phyloP scores from a whole-genome alignment of 2,113 vertebrate genomes.

The Oreotrochilus melanogaster region DNA sequence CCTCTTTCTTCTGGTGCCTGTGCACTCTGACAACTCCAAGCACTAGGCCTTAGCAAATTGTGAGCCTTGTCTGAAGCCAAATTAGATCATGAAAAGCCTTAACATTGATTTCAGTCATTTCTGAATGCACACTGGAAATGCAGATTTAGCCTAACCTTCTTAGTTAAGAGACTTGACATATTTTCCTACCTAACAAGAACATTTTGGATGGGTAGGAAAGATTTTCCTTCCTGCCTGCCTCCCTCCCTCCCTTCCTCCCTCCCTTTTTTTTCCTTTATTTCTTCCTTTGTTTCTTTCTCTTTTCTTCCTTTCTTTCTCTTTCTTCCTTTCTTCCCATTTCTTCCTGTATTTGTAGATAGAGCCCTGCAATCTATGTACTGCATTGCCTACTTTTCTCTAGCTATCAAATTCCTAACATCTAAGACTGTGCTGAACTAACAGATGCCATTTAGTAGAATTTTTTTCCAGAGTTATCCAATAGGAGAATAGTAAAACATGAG shows the following conservation, averaged over 20 bases:
- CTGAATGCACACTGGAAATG: background rate
- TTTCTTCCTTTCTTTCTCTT: too few species aligned
- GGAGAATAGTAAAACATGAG: background rate
- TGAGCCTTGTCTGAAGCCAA: background rate
- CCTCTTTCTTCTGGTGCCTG: background rate
- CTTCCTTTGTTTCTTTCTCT: too few species aligned
- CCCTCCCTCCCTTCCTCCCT: background rate
- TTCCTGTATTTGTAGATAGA: background rate
- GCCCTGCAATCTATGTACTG: background rate
- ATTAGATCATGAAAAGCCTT: background rate
- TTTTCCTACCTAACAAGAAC: background rate
- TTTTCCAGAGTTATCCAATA: background rate
- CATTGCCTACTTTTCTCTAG: background rate
- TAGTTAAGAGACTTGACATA: background rate
- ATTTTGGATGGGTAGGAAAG: background rate
- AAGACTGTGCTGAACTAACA: background rate
- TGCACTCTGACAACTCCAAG: background rate
- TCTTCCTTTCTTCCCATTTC: too few species aligned
- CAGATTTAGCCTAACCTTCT: background rate
- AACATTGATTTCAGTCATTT: background rate
- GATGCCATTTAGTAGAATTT: background rate
- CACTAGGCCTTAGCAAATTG: rapidly evolving
- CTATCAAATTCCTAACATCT: background rate
- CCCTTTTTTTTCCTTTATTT: too few species aligned
- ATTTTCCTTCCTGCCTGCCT: background rate